phyloP scores from a whole-genome alignment of 2,113 vertebrate species.

The Pluvialis apricaria region DNA sequence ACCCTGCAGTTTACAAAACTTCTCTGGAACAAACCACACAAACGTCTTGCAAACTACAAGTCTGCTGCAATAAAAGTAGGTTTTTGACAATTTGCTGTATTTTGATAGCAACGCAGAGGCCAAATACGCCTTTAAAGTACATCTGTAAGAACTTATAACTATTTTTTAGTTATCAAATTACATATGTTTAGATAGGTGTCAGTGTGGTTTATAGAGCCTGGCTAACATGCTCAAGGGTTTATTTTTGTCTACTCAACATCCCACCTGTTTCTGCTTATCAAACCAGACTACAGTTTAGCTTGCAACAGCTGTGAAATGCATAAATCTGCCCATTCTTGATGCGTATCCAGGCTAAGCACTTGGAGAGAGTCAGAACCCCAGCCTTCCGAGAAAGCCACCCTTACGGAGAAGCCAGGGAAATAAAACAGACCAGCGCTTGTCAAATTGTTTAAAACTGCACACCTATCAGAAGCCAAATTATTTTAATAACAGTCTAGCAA shows the following conservation, averaged over 20 bases:
- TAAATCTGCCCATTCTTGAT: slow-evolving; percentile 45
- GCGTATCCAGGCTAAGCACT: slow-evolving; percentile 14
- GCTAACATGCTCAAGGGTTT: slow-evolving; percentile 34
- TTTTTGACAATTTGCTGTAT: background rate
- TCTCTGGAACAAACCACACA: background rate
- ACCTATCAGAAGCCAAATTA: background rate
- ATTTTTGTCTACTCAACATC: slow-evolving; percentile 58
- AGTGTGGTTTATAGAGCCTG: slow-evolving; percentile 34
- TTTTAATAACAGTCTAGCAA: background rate
- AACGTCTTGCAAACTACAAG: background rate
- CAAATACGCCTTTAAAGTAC: background rate
- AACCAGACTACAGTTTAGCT: slow-evolving; percentile 27
- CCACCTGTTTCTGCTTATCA: slow-evolving; percentile 71
- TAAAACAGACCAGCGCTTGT: background rate
- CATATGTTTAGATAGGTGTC: slow-evolving; percentile 41
- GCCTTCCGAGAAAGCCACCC: background rate
- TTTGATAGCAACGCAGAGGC: background rate
- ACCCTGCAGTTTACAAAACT: background rate
- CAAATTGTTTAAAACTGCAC: background rate
- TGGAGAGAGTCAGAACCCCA: background rate
- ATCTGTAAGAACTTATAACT: slow-evolving; percentile 19
- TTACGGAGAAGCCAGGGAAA: background rate
- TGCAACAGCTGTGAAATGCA: slow-evolving; percentile 61
- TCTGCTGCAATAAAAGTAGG: background rate
- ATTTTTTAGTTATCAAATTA: slow-evolving; percentile 47